phyloP scores from a whole-genome alignment of 1,140 invertebrate species.

The Araneus ventricosus region DNA sequence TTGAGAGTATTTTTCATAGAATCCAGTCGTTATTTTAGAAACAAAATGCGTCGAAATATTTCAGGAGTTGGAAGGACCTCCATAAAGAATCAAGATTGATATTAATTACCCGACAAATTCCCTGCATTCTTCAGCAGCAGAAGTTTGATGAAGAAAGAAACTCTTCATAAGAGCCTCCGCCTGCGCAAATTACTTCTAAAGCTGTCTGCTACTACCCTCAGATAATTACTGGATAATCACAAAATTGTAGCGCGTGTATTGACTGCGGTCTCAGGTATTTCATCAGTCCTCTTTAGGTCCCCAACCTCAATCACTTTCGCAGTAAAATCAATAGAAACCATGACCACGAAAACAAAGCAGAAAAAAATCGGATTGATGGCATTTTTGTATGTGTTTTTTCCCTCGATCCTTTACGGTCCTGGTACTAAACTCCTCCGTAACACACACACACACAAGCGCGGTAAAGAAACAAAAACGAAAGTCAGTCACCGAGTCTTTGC shows the following conservation, averaged over 20 bases:
- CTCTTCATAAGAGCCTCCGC: neutral
- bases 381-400: slow-evolving; percentile 48
- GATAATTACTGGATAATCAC: slow-evolving; percentile 40
- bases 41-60: too few species aligned
- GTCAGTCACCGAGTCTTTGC: slow-evolving; percentile 70
- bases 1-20: too few species aligned
- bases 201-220: neutral
- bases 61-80: too few species aligned
- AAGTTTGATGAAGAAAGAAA: neutral
- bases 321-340: slow-evolving; percentile 45
- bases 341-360: slow-evolving; percentile 36
- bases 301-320: slow-evolving; percentile 29
- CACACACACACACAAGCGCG: slow-evolving; percentile 40
- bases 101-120: neutral
- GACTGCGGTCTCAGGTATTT: slow-evolving; percentile 56
- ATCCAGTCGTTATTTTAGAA: too few species aligned
- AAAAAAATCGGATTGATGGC: slow-evolving; percentile 46
- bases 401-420: neutral
- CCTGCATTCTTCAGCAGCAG: neutral
- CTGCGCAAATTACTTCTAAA: neutral
- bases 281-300: neutral
- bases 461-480: slow-evolving; percentile 61
- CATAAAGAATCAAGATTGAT: too few species aligned
- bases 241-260: slow-evolving; percentile 28
- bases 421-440: slow-evolving; percentile 48